phyloP scores from a whole-genome alignment of 2,797 vertebrate species.

The Rhinella marina region DNA sequence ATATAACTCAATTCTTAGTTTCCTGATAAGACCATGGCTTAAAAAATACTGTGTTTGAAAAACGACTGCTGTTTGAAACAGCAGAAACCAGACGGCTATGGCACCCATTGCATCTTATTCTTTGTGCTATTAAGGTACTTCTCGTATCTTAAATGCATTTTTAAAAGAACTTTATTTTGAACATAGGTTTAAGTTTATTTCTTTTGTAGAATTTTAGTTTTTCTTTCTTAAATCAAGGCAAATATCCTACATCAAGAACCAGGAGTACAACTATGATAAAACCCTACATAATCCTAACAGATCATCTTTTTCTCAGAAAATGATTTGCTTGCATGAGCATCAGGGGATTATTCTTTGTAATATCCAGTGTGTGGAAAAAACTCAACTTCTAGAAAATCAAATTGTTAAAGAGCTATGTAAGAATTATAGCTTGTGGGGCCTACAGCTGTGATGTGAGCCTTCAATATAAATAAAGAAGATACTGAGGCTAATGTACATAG shows the following conservation, averaged over 20 bases:
- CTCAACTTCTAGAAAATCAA: conserved; percentile 31
- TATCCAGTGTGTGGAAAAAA: conserved; percentile 20
- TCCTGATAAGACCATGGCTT: too few relatives aligned
- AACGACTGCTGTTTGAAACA: too few relatives aligned
- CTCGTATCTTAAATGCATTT: background rate
- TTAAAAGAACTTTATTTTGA: background rate
- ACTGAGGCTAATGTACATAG: conserved; percentile 10
- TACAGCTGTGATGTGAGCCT: conserved; percentile 14
- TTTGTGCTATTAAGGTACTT: background rate
- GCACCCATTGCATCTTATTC: too few relatives aligned
- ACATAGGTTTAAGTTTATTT: background rate
- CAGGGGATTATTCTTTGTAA: conserved; percentile 42
- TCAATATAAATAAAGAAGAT: conserved; percentile 25
- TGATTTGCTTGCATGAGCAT: conserved; percentile 45
- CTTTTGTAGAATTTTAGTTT: background rate
- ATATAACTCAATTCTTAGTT: too few relatives aligned
- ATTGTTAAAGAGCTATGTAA: conserved; percentile 36
- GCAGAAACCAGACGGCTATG: too few relatives aligned
- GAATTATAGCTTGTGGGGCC: conserved; percentile 7
- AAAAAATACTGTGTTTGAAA: too few relatives aligned
- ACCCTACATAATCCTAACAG: conserved; percentile 26
- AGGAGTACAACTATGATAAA: conserved; percentile 38
- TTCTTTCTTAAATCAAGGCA: conserved; percentile 14
- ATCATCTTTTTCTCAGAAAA: conserved; percentile 37
- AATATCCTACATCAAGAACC: conserved; percentile 24